Base-by-base conservation (phyloP, 2,888 invertebrate species). In the Callinectes sapidus region DNA sequence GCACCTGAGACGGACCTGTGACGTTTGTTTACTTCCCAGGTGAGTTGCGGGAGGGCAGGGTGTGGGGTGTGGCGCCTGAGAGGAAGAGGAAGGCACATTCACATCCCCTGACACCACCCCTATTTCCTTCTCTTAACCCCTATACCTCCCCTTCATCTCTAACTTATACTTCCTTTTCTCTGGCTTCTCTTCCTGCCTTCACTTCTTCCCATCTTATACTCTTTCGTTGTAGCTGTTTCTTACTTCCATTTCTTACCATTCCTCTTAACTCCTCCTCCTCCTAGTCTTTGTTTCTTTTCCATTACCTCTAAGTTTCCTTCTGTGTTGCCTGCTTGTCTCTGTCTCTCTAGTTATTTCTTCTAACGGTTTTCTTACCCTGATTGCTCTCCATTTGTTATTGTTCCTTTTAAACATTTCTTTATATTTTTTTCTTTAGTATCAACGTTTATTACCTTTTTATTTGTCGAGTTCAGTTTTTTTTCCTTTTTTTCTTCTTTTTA, bases 1-100 rank as follows among this genome's bases (percentile, higher is more conserved):
- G 81, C 81, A 81, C 81, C 81, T 81, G 81, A 81, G 81, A 81
- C 35, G 81, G 81, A 81, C 81, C 81, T 16, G 81, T 35, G 81
- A 81, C 81, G 81, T 81, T 32, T 81, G 81, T 81, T 81, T 81
- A 81, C 81, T 16, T 28, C 81, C 35, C 81, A 81, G 81, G 81
- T 81, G 81, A 81, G 81, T 81, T 28, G 35, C 35, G 81, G 35
- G 81, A 16, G 35, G 81, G 39, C 2, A 39, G 39, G 5, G 5
- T 5, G 39, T 0, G 32, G 35, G 14, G 35, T 16, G 81, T 14
- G 81, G 81, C 81, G 28, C 71, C 28, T 32, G 35, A 16, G 35
- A 13, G 81, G 81, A 10, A 35, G n/a, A 81, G 81, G 81, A 81
- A 81, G 81, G 35, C 16, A 0, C 81, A 81, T 81, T 35, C 81